Conservation (phyloP, 2,797 vertebrate species). For the Selene dorsalis region DNA sequence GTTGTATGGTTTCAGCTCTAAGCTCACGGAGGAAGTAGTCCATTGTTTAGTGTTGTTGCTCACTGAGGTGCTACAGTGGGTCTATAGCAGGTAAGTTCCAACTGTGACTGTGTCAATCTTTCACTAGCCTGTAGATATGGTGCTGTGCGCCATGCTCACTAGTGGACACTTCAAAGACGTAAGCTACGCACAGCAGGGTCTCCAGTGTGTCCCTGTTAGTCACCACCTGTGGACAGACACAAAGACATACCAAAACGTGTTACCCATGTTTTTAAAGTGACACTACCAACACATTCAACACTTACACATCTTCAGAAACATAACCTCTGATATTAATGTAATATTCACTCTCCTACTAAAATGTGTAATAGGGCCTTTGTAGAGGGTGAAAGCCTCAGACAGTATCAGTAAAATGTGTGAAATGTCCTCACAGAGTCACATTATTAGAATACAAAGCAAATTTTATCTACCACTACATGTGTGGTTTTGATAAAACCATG, state of each 20-base stretch:
- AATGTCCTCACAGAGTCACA: too few relatives aligned
- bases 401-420: too few relatives aligned
- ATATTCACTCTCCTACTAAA: neutral
- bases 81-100: conserved; percentile 60
- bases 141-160: conserved; percentile 93
- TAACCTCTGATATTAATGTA: neutral
- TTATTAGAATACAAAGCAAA: neutral
- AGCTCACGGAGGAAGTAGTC: conserved; percentile 67
- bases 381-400: neutral
- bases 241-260: neutral
- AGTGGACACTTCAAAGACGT: conserved; percentile 93
- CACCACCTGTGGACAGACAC: conserved; percentile 85
- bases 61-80: conserved; percentile 65
- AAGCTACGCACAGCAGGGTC: conserved; percentile 91
- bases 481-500: neutral
- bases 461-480: neutral
- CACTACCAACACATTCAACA: neutral
- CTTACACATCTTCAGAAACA: neutral
- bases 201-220: conserved; percentile 93
- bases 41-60: conserved; percentile 62
- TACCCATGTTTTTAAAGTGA: neutral
- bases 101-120: conserved; percentile 85
- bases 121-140: conserved; percentile 93
- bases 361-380: neutral
- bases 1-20: conserved; percentile 59